Evolutionary conservation across 1,140 invertebrate genomes (phyloP).

Genomic region (Physella acuta): DNA sequence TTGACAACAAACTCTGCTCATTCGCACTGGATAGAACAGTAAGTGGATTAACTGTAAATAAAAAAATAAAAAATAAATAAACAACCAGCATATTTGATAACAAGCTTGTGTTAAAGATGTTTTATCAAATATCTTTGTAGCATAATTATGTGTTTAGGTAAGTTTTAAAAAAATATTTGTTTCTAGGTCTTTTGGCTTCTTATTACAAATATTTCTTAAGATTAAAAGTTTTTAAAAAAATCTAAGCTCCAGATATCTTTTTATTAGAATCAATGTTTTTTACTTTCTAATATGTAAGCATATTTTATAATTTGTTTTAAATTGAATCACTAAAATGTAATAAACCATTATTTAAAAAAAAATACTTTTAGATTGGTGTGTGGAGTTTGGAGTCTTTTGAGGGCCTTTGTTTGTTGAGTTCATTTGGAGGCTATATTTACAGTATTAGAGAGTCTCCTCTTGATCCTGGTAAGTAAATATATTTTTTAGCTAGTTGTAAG

Average conservation of each 20-base stretch:
- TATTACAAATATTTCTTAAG: neutral
- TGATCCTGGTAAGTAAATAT: constrained; percentile 64
- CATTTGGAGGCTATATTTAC: constrained; percentile 71
- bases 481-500: neutral
- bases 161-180: neutral
- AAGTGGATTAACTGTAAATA: no score
- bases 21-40: constrained; percentile 55
- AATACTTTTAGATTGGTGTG: constrained; percentile 62
- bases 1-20: constrained; percentile 59
- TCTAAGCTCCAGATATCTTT: neutral
- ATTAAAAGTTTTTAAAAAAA: neutral
- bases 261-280: neutral
- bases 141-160: neutral
- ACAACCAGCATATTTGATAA: no score
- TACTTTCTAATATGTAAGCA: neutral
- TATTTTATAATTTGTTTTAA: neutral
- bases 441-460: constrained; percentile 69
- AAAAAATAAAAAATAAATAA: no score
- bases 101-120: neutral
- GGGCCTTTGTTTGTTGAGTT: constrained; percentile 63
- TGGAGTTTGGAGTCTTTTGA: constrained; percentile 60
- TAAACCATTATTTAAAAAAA: neutral
- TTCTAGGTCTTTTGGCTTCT: neutral
- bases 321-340: neutral
- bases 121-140: neutral